Evolutionary conservation across 2,797 vertebrate species (phyloP).

Genomic region (Crenuchus spilurus): DNA sequence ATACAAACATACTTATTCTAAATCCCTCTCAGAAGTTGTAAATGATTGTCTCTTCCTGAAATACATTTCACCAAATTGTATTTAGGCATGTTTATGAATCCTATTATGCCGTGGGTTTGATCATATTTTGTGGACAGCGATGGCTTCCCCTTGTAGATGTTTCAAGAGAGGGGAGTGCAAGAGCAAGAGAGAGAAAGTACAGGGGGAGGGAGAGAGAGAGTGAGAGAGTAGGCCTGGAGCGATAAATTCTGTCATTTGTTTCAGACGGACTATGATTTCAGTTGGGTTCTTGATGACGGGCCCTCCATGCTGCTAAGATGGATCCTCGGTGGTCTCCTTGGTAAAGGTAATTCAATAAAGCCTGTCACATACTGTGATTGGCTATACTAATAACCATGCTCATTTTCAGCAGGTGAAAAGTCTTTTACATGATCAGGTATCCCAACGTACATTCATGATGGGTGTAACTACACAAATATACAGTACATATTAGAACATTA

Average conservation of each 20-base stretch:
- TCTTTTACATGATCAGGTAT: constrained; percentile 16
- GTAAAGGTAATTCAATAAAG: constrained; percentile 77
- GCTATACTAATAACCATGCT: constrained; percentile 51
- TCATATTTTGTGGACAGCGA: constrained; percentile 90
- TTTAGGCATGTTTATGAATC: constrained; percentile 97
- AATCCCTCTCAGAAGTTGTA: constrained; percentile 93
- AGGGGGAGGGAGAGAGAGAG: constrained; percentile 55
- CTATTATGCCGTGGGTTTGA: constrained; percentile 93
- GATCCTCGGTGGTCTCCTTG: constrained; percentile 72
- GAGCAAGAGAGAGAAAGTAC: constrained; percentile 19
- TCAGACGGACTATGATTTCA: constrained; percentile 80
- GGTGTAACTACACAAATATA: too few species aligned
- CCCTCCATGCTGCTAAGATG: constrained; percentile 75
- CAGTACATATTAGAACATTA: too few species aligned
- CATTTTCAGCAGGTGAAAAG: constrained; percentile 51
- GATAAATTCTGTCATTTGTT: constrained; percentile 90
- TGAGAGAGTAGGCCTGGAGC: constrained; percentile 79
- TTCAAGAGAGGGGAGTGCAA: constrained; percentile 51
- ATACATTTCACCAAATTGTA: constrained; percentile 97
- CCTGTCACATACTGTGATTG: constrained; percentile 71
- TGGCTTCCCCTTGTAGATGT: constrained; percentile 86
- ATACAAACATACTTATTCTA: constrained; percentile 91
- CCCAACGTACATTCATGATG: constrained; percentile 23
- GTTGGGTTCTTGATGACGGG: constrained; percentile 76
- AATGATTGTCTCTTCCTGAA: constrained; percentile 96